These are phyloP conservation scores for Phalacrocorax carbo DNA, from an alignment of 2,113 vertebrate genomes.

Conservation along the genomic window DNA sequence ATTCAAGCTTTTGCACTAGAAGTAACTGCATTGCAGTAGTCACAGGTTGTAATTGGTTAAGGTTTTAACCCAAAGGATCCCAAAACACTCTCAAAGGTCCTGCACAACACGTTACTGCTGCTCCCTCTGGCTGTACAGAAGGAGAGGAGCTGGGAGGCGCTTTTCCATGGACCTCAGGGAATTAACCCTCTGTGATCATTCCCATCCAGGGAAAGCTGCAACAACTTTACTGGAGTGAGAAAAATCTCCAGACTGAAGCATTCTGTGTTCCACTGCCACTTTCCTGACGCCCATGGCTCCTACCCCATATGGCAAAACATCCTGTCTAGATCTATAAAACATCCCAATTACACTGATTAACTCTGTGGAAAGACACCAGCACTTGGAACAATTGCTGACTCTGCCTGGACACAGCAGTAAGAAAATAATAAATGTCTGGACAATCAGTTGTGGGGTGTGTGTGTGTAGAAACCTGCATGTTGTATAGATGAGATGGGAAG, in stretches of 20 bases:
- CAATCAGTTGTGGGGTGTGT: neutral
- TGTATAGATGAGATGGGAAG: neutral
- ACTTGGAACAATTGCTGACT: neutral
- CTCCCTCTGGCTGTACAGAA: neutral
- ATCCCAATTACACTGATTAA: slow-evolving; percentile 61
- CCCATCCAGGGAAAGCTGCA: neutral
- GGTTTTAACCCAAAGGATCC: neutral
- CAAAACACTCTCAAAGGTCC: neutral
- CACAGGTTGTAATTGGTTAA: slow-evolving; percentile 24
- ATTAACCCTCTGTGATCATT: neutral
- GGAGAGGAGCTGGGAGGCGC: neutral
- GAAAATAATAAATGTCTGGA: slow-evolving; percentile 7
- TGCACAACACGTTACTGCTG: neutral
- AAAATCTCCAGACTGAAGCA: slow-evolving; percentile 24
- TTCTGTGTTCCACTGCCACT: neutral
- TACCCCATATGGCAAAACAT: slow-evolving; percentile 26
- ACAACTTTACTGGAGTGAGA: neutral
- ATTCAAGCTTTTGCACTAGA: slow-evolving; percentile 33
- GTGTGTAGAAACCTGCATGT: neutral
- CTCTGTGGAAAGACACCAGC: slow-evolving; percentile 38
- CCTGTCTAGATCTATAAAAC: slow-evolving; percentile 22
- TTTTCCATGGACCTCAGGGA: neutral
- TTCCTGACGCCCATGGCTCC: neutral
- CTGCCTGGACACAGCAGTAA: neutral
- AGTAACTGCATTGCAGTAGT: slow-evolving; percentile 53